phyloP scores from a whole-genome alignment of 2,888 invertebrate species.

The Trachelus iudaicus region DNA sequence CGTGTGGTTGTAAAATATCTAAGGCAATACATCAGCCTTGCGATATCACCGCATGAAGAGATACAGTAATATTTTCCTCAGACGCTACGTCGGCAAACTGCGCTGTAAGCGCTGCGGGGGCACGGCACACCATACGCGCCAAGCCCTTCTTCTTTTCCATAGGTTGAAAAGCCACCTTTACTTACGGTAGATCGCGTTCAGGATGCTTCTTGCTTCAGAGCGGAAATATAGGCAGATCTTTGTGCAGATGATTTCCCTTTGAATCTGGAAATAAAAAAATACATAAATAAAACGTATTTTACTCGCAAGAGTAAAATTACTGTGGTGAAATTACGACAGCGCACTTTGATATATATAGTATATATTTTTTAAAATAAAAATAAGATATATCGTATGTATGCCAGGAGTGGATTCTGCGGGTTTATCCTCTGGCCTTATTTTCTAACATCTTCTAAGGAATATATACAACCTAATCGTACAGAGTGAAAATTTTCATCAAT shows the following conservation, averaged over 20 bases:
- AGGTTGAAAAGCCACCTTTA: background rate
- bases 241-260: background rate
- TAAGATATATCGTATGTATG: background rate
- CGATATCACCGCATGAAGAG: slow-evolving; percentile 52
- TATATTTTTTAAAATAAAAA: background rate
- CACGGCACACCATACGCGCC: slow-evolving; percentile 20
- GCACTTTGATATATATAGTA: too few relatives aligned
- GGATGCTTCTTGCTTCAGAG: background rate
- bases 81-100: slow-evolving; percentile 36
- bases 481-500: background rate
- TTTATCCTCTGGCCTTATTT: background rate
- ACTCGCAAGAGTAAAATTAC: background rate
- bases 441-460: background rate
- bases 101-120: slow-evolving; percentile 41
- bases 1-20: slow-evolving; percentile 51
- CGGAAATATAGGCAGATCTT: background rate
- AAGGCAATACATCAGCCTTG: slow-evolving; percentile 52
- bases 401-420: background rate
- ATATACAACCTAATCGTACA: background rate
- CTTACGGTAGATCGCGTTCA: background rate
- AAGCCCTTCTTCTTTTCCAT: slow-evolving; percentile 18
- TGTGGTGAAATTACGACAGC: background rate
- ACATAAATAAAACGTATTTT: background rate
- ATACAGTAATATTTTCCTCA: slow-evolving; percentile 49
- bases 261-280: background rate